Evolutionary conservation across 2,113 vertebrate species (phyloP).

Genomic region (Sapajus apella): DNA sequence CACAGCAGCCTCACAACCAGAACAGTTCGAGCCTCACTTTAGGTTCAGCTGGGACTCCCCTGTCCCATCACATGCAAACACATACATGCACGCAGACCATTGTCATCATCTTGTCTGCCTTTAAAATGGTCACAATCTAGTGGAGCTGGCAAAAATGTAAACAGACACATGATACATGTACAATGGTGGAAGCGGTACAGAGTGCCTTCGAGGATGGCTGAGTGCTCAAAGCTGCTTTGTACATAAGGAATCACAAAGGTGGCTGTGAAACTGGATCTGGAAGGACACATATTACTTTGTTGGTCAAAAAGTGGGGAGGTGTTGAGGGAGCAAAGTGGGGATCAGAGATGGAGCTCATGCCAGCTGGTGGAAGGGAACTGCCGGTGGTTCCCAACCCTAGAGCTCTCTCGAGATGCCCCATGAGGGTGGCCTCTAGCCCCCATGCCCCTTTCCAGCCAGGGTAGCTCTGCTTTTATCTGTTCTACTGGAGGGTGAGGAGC

Average conservation of each 20-base stretch:
- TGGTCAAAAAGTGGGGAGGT: not conserved
- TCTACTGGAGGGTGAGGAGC: not conserved
- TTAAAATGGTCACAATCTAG: not conserved
- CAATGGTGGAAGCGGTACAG: too few species aligned
- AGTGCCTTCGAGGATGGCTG: not conserved
- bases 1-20: not conserved
- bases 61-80: not conserved
- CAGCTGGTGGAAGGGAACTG: not conserved
- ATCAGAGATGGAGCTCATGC: not conserved
- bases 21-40: not conserved
- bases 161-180: rapidly evolving
- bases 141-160: not conserved
- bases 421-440: not conserved
- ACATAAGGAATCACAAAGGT: not conserved
- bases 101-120: not conserved
- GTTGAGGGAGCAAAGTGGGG: not conserved
- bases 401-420: not conserved
- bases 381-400: not conserved
- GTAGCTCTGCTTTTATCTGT: not conserved
- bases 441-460: not conserved
- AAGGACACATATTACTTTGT: not conserved
- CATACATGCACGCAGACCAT: not conserved
- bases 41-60: not conserved
- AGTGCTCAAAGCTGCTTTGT: too few species aligned
- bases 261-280: not conserved